phyloP scores from a whole-genome alignment of 2,113 vertebrate genomes.

The Actenoides hombroni region DNA sequence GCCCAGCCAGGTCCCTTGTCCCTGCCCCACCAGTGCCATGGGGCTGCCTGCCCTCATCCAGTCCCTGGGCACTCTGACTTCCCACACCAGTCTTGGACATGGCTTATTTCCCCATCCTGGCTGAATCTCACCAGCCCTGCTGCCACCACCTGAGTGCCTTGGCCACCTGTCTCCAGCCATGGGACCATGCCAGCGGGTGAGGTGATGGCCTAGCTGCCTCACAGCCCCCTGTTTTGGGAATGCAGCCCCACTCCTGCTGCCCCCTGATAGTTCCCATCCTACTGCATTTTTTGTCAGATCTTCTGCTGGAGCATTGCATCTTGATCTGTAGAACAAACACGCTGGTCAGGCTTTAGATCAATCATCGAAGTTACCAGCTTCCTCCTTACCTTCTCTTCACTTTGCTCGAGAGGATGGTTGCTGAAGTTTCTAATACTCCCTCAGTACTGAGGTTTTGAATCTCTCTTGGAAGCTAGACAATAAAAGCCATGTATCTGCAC shows the following conservation, averaged over 20 bases:
- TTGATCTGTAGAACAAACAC: not conserved
- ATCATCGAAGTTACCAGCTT: not conserved
- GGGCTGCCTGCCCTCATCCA: not conserved
- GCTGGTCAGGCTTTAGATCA: not conserved
- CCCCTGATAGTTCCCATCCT: not conserved
- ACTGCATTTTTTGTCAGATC: not conserved
- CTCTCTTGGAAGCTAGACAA: not conserved
- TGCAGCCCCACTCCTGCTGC: not conserved
- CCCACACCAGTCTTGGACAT: too few species aligned
- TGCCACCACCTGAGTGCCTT: not conserved
- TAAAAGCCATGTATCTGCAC: not conserved
- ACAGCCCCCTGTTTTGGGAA: not conserved
- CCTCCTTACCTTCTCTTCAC: not conserved
- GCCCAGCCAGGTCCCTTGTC: not conserved
- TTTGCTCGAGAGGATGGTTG: not conserved
- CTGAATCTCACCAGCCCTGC: rapidly evolving
- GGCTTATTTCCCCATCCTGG: not conserved
- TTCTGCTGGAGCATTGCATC: not conserved
- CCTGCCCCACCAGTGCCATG: rapidly evolving
- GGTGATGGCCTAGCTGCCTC: not conserved
- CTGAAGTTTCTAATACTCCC: not conserved
- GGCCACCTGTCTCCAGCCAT: not conserved
- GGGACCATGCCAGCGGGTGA: rapidly evolving
- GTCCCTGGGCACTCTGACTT: not conserved
- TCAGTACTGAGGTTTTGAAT: not conserved